phyloP scores from a whole-genome alignment of 92 coral and sea anemone species.

The Phymanthus crucifer region DNA sequence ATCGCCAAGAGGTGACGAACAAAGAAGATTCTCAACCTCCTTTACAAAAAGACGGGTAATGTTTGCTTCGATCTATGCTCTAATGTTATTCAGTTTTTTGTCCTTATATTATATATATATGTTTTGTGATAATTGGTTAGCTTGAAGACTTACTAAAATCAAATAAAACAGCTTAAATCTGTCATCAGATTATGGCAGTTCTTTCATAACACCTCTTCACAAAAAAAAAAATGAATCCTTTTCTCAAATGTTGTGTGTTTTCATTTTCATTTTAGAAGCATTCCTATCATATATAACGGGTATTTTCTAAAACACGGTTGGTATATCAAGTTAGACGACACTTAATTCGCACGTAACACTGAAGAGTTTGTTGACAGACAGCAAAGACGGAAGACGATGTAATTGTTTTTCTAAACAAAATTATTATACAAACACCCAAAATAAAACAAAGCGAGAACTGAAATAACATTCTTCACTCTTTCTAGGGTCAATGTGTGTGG shows the following conservation, averaged over 20 bases:
- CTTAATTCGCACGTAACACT: no score
- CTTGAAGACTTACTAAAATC: no score
- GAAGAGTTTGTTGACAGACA: no score
- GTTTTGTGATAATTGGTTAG: not conserved
- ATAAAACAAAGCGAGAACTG: not conserved
- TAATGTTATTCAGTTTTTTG: not conserved
- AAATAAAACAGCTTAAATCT: not conserved
- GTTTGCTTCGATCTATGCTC: not conserved
- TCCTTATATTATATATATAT: not conserved
- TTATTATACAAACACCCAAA: no score
- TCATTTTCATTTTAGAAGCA: no score
- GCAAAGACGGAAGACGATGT: no score
- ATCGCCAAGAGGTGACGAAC: not conserved
- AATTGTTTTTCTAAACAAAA: no score
- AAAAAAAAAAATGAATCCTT: no score
- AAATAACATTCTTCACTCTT: not conserved
- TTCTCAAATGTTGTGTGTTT: not conserved
- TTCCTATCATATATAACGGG: no score
- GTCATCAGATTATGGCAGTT: not conserved
- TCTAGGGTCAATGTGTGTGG: constrained; percentile 48
- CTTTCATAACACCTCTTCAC: not conserved
- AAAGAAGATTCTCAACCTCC: not conserved
- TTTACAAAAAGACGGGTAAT: constrained; percentile 39
- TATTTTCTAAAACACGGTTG: no score
- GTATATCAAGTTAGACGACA: no score